Evolutionary conservation across 2,888 invertebrate species (phyloP).

Genomic region (Hirtodrosophila histrioides): DNA sequence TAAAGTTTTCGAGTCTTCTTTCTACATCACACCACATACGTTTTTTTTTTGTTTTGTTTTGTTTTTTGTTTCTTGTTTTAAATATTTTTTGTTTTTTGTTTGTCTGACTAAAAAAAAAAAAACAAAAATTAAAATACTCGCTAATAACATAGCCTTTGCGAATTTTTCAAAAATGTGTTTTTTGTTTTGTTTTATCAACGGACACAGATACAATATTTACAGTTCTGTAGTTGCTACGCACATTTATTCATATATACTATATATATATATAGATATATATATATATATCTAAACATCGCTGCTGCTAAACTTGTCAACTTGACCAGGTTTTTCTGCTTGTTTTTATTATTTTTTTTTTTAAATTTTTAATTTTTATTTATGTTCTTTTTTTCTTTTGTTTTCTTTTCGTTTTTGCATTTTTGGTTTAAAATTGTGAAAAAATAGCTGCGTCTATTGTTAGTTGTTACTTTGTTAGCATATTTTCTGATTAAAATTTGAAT

Average conservation of each 20-base stretch:
- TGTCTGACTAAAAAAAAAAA: constrained; percentile 38
- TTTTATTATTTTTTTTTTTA: constrained; percentile 9
- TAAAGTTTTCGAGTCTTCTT: constrained; percentile 56
- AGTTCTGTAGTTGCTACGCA: constrained; percentile 54
- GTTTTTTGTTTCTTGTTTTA: background rate
- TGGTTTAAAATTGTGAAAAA: constrained; percentile 75
- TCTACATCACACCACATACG: constrained; percentile 56
- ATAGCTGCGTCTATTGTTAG: constrained; percentile 75
- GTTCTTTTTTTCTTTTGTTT: background rate
- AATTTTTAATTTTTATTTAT: constrained; percentile 4
- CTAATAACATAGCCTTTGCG: constrained; percentile 42
- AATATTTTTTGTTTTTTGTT: constrained; percentile 20
- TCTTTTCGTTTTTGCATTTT: constrained; percentile 26
- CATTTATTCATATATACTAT: constrained; percentile 25
- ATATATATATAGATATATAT: constrained; percentile 1
- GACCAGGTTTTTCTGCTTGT: constrained; percentile 14
- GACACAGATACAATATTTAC: constrained; percentile 70
- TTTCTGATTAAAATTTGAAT: constrained; percentile 61
- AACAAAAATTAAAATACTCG: constrained; percentile 69
- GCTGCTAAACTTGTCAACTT: constrained; percentile 33
- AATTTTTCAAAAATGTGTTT: constrained; percentile 51
- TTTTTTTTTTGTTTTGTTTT: too few relatives aligned
- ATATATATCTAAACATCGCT: constrained; percentile 42
- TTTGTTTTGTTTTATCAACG: constrained; percentile 28
- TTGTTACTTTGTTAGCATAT: constrained; percentile 46